Percentiles rank a stretch among this genome's conserved stretches.
Evolutionary conservation across 1,140 invertebrate genomes (phyloP).

Genomic region (Trialeurodes vaporariorum): DNA sequence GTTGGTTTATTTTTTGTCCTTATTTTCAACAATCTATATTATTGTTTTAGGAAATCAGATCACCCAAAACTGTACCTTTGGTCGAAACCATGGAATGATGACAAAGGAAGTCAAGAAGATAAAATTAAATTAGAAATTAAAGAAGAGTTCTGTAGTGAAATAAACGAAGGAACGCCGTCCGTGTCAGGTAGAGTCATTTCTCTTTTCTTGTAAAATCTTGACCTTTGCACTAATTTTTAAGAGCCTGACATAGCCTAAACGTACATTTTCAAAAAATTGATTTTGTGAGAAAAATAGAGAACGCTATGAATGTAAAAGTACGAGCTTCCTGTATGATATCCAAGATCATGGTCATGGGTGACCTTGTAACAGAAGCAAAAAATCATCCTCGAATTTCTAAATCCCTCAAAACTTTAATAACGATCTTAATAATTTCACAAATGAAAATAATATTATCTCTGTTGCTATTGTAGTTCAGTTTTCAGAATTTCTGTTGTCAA

Average conservation of each 20-base stretch:
- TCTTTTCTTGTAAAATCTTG: not conserved
- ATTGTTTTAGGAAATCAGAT: constrained; percentile 45
- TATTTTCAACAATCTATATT: constrained; percentile 13
- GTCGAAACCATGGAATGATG: constrained; percentile 67
- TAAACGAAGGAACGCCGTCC: not conserved
- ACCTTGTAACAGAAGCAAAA: too few species aligned
- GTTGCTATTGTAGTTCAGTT: too few species aligned
- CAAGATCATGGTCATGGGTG: too few species aligned
- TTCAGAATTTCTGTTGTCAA: too few species aligned
- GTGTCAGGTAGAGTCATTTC: not conserved
- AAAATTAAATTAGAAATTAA: constrained; percentile 17
- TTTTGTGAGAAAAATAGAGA: not conserved
- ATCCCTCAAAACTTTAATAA: too few species aligned
- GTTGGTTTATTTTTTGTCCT: constrained; percentile 3
- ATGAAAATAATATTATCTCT: too few species aligned
- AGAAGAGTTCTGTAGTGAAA: not conserved
- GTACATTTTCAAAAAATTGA: not conserved
- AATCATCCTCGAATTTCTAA: too few species aligned
- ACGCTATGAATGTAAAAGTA: too few species aligned
- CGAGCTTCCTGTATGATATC: too few species aligned
- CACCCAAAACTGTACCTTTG: constrained; percentile 75
- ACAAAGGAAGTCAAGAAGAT: constrained; percentile 32
- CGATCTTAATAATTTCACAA: too few species aligned
- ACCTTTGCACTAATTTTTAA: not conserved
- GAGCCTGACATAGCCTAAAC: not conserved